Evolutionary conservation across 2,888 invertebrate species (phyloP), one percentile per base, ranked within the genome.

Genomic region (Hypomecis atomaria): DNA sequence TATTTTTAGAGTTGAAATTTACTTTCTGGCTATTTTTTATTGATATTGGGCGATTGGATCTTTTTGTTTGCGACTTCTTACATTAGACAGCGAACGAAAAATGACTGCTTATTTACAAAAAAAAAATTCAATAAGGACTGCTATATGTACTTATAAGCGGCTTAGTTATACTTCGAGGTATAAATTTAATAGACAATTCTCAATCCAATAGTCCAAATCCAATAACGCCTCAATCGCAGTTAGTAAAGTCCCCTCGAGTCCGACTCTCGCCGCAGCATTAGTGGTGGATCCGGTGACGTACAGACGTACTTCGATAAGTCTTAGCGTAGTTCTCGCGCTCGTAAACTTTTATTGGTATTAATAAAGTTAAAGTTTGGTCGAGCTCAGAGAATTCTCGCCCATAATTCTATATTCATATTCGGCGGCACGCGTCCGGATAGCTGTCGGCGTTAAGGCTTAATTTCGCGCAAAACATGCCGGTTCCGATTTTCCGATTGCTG

Each of bases 401-500:
- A 75, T 83, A 82, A 84, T 82, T 82, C 81, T 72, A 77, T 78
- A 81, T 82, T 82, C 82, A 83, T 83, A 82, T 84, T 84, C 80
- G 52, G 70, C 62, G 73, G 73, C 82, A 83, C 83, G 82, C 81
- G 77, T 79, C 64, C 58, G 67, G 78, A 81, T 77, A 79, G 75
- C 72, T 78, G 77, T 76, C 76, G 77, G 78, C 73, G 73, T 71
- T 69, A 70, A 70, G 73, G 59, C 67, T 58, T 70, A 66, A 72
- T 71, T 73, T 71, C 62, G 50, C 56, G 56, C 66, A 55, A 56
- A 70, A 69, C 62, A 67, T 38, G 23, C 47, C 40, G 57, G 58
- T 52, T 57, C 52, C 42, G 64, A 56, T 45, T 57, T 57, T 53
- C 48, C 42, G 57, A 62, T 52, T 64, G 64, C 55, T 55, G 59